These are phyloP conservation scores for Sphaeramia orbicularis DNA, from an alignment of 2,797 vertebrate species.

Conservation along the genomic window DNA sequence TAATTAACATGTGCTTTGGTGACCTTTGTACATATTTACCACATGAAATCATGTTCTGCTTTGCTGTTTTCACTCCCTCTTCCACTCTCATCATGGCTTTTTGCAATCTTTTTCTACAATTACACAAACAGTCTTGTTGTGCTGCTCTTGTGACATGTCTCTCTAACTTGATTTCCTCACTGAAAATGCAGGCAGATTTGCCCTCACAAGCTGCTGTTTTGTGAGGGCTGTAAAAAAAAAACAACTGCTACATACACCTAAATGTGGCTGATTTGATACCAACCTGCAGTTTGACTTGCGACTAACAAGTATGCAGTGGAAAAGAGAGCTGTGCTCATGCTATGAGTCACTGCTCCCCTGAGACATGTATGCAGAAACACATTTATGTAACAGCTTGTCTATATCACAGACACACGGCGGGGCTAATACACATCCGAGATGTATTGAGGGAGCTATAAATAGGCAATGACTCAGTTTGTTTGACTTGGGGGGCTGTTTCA, in stretches of 20 bases:
- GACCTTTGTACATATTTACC: conserved; percentile 17
- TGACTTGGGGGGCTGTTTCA: conserved; percentile 77
- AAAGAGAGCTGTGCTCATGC: conserved; percentile 28
- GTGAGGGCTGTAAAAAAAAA: no score
- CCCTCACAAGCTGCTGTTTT: background rate
- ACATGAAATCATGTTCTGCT: background rate
- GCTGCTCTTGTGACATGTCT: background rate
- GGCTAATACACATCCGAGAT: conserved; percentile 62
- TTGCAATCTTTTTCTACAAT: conserved; percentile 4
- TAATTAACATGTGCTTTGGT: background rate
- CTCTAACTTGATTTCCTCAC: background rate
- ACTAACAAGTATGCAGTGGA: conserved; percentile 63
- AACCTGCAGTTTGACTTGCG: conserved; percentile 30
- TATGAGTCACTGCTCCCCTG: conserved; percentile 58
- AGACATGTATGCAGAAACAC: conserved; percentile 40
- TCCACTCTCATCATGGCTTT: conserved; percentile 1
- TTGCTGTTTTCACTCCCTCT: background rate
- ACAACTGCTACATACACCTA: background rate
- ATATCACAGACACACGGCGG: conserved; percentile 45
- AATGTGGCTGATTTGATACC: conserved; percentile 24
- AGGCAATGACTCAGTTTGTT: conserved; percentile 79
- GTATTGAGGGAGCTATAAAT: conserved; percentile 76
- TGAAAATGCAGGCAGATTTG: background rate
- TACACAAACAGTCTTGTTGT: conserved; percentile 2
- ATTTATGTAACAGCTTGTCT: conserved; percentile 69